Percentiles rank a stretch among this genome's conserved stretches.
Evolutionary conservation across 2,888 invertebrate genomes (phyloP).

Genomic region (Actias luna): DNA sequence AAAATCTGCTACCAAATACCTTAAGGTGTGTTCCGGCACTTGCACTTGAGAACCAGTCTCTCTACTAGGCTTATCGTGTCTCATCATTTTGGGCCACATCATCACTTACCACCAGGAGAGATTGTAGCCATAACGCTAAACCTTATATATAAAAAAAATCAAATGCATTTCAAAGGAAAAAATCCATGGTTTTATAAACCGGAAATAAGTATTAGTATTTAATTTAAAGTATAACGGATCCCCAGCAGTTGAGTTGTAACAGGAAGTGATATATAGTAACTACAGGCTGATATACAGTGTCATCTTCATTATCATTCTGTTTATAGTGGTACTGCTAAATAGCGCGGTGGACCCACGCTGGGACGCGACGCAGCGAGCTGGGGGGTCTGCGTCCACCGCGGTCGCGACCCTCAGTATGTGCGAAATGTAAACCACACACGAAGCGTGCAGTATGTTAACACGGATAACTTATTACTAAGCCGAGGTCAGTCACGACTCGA

Average conservation of each 20-base stretch:
- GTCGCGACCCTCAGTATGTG: slow-evolving; percentile 2
- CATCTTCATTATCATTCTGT: background rate
- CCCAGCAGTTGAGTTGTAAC: background rate
- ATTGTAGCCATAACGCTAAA: no score
- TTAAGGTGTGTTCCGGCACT: no score
- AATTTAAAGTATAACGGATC: background rate
- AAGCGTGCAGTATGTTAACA: slow-evolving; percentile 3
- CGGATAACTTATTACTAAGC: background rate
- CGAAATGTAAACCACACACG: background rate
- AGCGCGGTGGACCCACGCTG: background rate
- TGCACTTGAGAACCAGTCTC: no score
- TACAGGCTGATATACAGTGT: background rate
- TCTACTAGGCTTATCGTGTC: no score
- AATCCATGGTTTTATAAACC: no score
- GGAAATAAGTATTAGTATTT: no score
- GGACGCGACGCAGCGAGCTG: background rate
- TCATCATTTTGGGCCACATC: no score
- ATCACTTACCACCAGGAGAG: no score
- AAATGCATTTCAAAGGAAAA: no score
- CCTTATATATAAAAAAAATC: no score
- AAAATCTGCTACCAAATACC: no score
- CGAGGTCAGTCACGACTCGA: background rate
- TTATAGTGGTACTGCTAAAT: background rate
- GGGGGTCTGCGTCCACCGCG: background rate
- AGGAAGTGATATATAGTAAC: background rate